Evolutionary conservation across 2,113 vertebrate species (phyloP).

Genomic region (Myxocyprinus asiaticus): DNA sequence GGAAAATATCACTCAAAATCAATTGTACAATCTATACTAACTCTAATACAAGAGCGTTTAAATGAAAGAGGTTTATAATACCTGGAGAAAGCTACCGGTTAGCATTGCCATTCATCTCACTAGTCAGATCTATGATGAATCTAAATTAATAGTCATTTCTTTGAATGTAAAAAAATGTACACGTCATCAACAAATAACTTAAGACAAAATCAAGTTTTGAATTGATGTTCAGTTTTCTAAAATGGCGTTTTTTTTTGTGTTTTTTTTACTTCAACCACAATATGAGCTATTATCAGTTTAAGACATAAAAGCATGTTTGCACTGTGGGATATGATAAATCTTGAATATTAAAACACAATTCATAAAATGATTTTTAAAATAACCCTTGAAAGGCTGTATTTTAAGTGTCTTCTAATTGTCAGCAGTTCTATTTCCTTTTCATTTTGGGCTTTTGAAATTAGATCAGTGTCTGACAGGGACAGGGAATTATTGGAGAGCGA

Average conservation of each 20-base stretch:
- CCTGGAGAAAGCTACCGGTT: too few species aligned
- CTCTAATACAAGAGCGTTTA: too few species aligned
- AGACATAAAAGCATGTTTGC: background rate
- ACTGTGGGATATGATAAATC: conserved; percentile 7
- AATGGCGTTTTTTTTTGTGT: background rate
- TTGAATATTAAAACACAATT: background rate
- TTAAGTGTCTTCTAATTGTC: background rate
- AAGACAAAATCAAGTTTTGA: conserved; percentile 3
- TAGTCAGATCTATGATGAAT: background rate
- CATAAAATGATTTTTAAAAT: conserved; percentile 6
- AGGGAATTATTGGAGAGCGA: background rate
- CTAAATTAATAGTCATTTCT: background rate
- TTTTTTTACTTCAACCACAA: conserved; percentile 6
- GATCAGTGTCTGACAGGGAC: background rate
- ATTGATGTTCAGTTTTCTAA: background rate
- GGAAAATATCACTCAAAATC: too few species aligned
- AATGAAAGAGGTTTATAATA: too few species aligned
- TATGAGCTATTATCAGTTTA: background rate
- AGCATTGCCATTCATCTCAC: background rate
- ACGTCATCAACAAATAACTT: background rate
- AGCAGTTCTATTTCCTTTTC: background rate
- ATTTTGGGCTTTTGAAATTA: background rate
- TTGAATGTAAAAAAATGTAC: background rate
- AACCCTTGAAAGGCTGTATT: background rate
- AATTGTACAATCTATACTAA: too few species aligned